Conservation (phyloP, 2,113 vertebrate species). For the Elaphurus davidianus region DNA sequence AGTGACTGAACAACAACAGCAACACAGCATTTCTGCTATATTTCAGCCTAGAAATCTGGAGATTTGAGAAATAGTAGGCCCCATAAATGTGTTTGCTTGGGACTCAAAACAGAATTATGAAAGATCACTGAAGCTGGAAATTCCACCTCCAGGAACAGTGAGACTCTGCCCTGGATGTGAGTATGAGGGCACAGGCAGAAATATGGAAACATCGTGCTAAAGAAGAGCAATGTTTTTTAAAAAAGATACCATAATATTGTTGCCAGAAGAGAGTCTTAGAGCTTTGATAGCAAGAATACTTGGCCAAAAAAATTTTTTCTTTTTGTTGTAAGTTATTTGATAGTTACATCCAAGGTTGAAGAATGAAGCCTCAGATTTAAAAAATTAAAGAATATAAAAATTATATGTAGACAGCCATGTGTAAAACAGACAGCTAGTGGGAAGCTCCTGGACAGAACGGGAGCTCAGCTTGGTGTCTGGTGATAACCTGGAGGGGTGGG, state of each 20-base stretch:
- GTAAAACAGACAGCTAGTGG: neutral
- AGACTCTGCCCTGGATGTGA: neutral
- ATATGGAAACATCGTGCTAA: rapidly evolving
- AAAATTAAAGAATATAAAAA: neutral
- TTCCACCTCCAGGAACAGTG: neutral
- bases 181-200: neutral
- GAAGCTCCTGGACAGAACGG: neutral
- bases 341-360: neutral
- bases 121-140: neutral
- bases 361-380: neutral
- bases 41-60: neutral
- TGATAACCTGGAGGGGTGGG: neutral
- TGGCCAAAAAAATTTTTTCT: neutral
- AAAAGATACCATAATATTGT: neutral
- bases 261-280: neutral
- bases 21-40: neutral
- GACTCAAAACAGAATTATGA: neutral
- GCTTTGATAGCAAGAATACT: neutral
- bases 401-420: neutral
- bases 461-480: neutral
- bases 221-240: neutral
- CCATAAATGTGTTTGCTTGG: neutral
- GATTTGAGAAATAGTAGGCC: neutral
- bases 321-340: neutral
- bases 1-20: neutral